These are phyloP conservation scores for Lanius collurio DNA, from an alignment of 2,113 vertebrate genomes.

Conservation along the genomic window DNA sequence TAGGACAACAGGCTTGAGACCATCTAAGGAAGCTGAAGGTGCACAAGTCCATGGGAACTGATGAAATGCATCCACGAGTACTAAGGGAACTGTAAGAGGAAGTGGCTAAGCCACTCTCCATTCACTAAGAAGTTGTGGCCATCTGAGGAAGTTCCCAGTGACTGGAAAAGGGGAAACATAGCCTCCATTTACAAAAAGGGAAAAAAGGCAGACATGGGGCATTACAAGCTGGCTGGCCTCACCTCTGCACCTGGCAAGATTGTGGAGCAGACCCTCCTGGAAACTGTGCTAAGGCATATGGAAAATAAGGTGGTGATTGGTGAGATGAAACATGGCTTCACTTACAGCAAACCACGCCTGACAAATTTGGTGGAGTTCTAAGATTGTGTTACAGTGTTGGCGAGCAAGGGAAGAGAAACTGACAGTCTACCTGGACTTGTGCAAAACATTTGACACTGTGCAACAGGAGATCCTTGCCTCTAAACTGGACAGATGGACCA, in stretches of 20 bases:
- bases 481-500: neutral
- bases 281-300: neutral
- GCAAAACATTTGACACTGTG: neutral
- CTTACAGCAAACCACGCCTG: neutral
- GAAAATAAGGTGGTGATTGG: neutral
- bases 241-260: neutral
- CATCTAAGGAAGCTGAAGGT: neutral
- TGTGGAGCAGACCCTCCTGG: neutral
- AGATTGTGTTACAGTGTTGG: neutral
- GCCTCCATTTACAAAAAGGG: neutral
- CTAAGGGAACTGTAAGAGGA: neutral
- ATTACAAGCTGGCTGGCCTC: neutral
- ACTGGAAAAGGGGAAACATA: neutral
- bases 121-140: accelerated
- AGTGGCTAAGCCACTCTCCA: neutral
- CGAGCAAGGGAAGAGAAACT: neutral
- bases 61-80: neutral
- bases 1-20: neutral
- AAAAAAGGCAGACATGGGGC: neutral
- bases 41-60: neutral
- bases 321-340: neutral
- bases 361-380: neutral
- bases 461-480: neutral
- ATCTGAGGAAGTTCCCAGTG: neutral
- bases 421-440: neutral